These are phyloP conservation scores for Mechanitis messenoides DNA, from an alignment of 2,888 invertebrate genomes.

Conservation along the genomic window DNA sequence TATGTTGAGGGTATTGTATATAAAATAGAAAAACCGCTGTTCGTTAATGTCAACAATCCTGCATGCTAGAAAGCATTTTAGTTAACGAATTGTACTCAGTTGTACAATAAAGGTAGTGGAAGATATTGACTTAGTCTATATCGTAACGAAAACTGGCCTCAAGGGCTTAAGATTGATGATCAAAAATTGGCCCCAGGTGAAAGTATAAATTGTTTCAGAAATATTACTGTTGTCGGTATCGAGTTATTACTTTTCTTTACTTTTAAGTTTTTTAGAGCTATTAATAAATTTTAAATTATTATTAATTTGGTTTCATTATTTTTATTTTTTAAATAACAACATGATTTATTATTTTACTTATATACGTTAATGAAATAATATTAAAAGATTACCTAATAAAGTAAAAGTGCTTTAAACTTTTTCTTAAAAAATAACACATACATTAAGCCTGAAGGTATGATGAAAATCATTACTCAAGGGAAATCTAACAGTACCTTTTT, in stretches of 20 bases:
- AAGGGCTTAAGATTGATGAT: slow-evolving; percentile 62
- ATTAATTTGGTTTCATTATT: no score
- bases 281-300: background rate
- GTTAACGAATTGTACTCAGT: slow-evolving; percentile 37
- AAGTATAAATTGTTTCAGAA: slow-evolving; percentile 35
- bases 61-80: slow-evolving; percentile 22
- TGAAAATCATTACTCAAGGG: slow-evolving; percentile 34
- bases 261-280: background rate
- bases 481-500: slow-evolving; percentile 30
- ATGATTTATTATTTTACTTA: no score
- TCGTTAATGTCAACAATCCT: background rate
- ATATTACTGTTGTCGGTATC: slow-evolving; percentile 24
- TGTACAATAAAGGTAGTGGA: slow-evolving; percentile 48
- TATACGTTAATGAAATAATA: background rate
- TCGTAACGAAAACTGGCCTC: slow-evolving; percentile 57
- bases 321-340: no score
- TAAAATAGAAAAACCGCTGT: slow-evolving; percentile 8
- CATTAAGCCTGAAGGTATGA: slow-evolving; percentile 18
- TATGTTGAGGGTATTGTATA: no score
- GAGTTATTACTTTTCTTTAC: background rate
- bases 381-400: background rate
- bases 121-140: slow-evolving; percentile 42
- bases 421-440: background rate
- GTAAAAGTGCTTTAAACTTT: background rate
- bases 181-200: slow-evolving; percentile 57